Evolutionary conservation across 2,797 vertebrate species (phyloP).

Genomic region (Hozukius guyotensis): DNA sequence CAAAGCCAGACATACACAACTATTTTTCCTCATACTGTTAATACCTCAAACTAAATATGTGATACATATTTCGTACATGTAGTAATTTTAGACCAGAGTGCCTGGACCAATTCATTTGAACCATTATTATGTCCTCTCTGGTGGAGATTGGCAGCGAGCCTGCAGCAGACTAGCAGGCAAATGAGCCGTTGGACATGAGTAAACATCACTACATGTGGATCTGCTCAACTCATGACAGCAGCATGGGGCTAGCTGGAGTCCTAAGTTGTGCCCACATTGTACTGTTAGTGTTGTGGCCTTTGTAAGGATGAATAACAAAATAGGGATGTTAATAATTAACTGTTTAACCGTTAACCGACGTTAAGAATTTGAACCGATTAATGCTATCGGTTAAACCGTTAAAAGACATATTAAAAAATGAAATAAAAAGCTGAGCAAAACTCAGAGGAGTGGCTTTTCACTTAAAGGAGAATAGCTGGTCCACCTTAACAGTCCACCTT

Average conservation of each 20-base stretch:
- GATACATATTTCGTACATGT: conserved; percentile 1
- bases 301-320: neutral
- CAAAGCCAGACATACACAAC: conserved; percentile 21
- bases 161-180: conserved; percentile 29
- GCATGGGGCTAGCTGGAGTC: neutral
- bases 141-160: neutral
- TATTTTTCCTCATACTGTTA: conserved; percentile 6
- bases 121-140: conserved; percentile 1
- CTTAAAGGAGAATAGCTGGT: too few species aligned
- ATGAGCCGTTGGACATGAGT: conserved; percentile 22
- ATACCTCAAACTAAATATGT: conserved; percentile 30
- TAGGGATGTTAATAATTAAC: too few species aligned
- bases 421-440: too few species aligned
- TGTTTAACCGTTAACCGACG: too few species aligned
- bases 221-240: conserved; percentile 24
- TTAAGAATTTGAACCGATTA: too few species aligned
- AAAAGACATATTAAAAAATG: too few species aligned
- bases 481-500: too few species aligned
- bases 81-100: conserved; percentile 14
- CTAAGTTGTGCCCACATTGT: neutral
- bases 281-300: neutral
- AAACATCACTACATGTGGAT: conserved; percentile 50
- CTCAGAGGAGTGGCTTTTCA: too few species aligned
- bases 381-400: too few species aligned
- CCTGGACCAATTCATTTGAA: neutral